Percentiles rank a stretch among this genome's conserved stretches.
phyloP scores from a whole-genome alignment of 1,140 invertebrate species.

The Berghia stephanieae region DNA sequence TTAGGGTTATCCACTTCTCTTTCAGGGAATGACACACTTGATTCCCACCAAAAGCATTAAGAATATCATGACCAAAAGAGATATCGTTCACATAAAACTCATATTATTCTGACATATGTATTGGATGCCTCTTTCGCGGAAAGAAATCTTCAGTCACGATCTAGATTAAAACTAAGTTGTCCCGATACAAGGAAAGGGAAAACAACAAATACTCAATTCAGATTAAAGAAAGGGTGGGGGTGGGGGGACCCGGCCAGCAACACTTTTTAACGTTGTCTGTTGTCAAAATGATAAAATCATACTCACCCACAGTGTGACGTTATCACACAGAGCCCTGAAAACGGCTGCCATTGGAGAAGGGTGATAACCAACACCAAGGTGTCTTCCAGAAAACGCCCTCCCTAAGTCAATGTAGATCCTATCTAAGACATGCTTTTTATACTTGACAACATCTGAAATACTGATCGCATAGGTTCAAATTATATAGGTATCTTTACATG shows the following conservation, averaged over 20 bases:
- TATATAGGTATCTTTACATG: too few relatives aligned
- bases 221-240: neutral
- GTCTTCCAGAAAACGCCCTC: neutral
- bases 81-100: too few relatives aligned
- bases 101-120: too few relatives aligned
- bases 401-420: neutral
- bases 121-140: too few relatives aligned
- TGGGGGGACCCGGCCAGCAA: neutral
- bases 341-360: neutral
- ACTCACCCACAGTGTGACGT: neutral
- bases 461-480: neutral
- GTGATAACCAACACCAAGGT: too few relatives aligned
- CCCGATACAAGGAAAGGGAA: neutral
- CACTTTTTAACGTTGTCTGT: neutral
- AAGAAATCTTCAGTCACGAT: too few relatives aligned
- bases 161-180: neutral
- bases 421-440: neutral
- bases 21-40: neutral
- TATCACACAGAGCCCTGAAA: neutral
- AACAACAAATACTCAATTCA: neutral
- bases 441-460: neutral
- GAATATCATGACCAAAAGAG: too few relatives aligned
- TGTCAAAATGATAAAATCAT: neutral
- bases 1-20: neutral
- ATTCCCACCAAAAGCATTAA: too few relatives aligned